Conservation (phyloP, 1,140 invertebrate genomes). For the Zophobas morio region DNA sequence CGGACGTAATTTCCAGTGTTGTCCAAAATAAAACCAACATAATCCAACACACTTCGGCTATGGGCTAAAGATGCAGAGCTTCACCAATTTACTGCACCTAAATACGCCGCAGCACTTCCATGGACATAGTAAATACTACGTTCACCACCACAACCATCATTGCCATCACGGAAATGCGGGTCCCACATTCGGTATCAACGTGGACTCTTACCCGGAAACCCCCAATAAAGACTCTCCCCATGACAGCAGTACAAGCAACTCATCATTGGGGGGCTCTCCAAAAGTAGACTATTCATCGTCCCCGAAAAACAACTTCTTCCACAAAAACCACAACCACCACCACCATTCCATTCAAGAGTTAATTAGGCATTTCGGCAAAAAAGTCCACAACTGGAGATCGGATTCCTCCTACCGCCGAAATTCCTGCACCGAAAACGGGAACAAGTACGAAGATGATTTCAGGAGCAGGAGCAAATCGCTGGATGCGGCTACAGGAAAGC, state of each 20-base stretch:
- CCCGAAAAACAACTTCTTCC: slow-evolving; percentile 59
- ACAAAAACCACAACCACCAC: slow-evolving; percentile 68
- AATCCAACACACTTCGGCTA: neutral
- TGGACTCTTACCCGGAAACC: slow-evolving; percentile 62
- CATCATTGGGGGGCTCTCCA: slow-evolving; percentile 36
- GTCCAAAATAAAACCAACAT: neutral
- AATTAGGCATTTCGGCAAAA: slow-evolving; percentile 80
- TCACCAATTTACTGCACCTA: slow-evolving; percentile 56
- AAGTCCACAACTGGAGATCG: slow-evolving; percentile 74
- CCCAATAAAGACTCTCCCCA: slow-evolving; percentile 47
- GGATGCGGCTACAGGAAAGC: slow-evolving; percentile 75
- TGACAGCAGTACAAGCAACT: slow-evolving; percentile 9
- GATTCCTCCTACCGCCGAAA: slow-evolving; percentile 68
- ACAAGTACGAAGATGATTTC: slow-evolving; percentile 76
- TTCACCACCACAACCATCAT: slow-evolving; percentile 53
- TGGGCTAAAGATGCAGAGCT: slow-evolving; percentile 57
- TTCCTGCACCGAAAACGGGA: slow-evolving; percentile 67
- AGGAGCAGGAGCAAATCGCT: slow-evolving; percentile 83
- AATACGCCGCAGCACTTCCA: slow-evolving; percentile 20
- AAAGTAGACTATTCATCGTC: slow-evolving; percentile 62
- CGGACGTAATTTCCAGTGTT: neutral
- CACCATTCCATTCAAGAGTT: slow-evolving; percentile 81
- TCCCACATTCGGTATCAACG: slow-evolving; percentile 53
- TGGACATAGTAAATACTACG: slow-evolving; percentile 40
- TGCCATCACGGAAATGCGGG: slow-evolving; percentile 46